phyloP scores from a whole-genome alignment of 2,797 vertebrate genomes.

The Sebastes taczanowskii region DNA sequence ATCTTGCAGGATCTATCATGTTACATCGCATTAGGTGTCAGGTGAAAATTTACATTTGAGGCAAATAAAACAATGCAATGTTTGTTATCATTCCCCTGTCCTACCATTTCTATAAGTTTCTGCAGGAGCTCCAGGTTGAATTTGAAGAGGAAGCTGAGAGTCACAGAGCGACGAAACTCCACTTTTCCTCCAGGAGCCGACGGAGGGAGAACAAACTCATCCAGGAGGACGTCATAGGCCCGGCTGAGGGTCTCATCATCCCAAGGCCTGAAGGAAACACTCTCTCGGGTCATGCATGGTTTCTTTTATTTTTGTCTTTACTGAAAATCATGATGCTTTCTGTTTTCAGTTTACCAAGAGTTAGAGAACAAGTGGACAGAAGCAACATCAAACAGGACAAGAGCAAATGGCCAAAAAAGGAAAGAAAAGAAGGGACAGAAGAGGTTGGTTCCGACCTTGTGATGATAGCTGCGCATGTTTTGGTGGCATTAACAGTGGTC shows the following conservation, averaged over 20 bases:
- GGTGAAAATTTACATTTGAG: neutral
- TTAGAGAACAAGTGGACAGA: neutral
- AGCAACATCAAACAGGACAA: neutral
- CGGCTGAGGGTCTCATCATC: conserved; percentile 81
- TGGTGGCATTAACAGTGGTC: conserved; percentile 73
- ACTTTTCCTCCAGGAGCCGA: conserved; percentile 82
- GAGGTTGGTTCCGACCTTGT: conserved; percentile 74
- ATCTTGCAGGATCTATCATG: neutral
- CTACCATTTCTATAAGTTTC: conserved; percentile 76
- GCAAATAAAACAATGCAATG: neutral
- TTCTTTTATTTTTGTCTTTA: neutral
- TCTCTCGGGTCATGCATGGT: neutral
- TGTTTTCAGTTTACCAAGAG: neutral
- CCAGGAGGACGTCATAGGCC: conserved; percentile 84
- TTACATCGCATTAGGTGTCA: neutral
- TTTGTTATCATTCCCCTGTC: neutral
- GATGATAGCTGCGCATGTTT: conserved; percentile 76
- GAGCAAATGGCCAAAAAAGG: neutral
- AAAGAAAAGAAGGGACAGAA: neutral
- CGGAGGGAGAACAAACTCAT: conserved; percentile 81
- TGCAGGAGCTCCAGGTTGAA: conserved; percentile 89
- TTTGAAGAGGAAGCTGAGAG: conserved; percentile 90
- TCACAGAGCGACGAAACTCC: conserved; percentile 87
- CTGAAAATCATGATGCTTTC: neutral
- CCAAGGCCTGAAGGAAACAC: conserved; percentile 82